Conservation (phyloP, 2,113 vertebrate species). For the rabbit (Oryctolagus cuniculus) region DNA sequence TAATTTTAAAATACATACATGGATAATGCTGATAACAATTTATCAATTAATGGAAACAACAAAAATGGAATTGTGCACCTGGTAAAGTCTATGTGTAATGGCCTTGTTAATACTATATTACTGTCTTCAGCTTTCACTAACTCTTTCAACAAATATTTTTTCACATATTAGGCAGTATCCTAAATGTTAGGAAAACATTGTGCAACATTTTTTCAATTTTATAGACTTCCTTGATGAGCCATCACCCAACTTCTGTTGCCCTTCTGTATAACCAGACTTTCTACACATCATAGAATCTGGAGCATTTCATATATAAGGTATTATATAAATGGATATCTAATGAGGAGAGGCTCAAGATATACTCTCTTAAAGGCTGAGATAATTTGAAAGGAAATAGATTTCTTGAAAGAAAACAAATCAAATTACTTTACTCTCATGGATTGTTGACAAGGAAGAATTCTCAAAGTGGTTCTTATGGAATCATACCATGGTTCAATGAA, state of each 20-base stretch:
- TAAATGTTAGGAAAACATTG: background rate
- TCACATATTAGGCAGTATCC: background rate
- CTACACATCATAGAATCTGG: background rate
- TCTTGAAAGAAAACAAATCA: background rate
- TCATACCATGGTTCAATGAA: background rate
- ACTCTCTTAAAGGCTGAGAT: background rate
- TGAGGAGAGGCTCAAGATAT: background rate
- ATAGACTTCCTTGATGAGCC: background rate
- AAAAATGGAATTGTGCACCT: background rate
- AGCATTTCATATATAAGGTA: background rate
- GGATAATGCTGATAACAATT: background rate
- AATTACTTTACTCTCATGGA: background rate
- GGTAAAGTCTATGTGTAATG: background rate
- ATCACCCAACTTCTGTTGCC: background rate
- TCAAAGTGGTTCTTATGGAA: background rate
- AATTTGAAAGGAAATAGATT: background rate
- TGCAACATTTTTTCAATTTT: background rate
- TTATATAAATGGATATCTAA: background rate
- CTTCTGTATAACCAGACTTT: background rate
- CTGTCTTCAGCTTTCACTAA: background rate
- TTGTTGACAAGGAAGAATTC: background rate
- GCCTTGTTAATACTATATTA: background rate
- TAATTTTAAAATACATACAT: background rate
- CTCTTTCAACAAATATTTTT: background rate
- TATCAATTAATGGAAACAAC: background rate